Base-by-base conservation (phyloP, 2,888 invertebrate genomes). In the Auanema freiburgensis region DNA sequence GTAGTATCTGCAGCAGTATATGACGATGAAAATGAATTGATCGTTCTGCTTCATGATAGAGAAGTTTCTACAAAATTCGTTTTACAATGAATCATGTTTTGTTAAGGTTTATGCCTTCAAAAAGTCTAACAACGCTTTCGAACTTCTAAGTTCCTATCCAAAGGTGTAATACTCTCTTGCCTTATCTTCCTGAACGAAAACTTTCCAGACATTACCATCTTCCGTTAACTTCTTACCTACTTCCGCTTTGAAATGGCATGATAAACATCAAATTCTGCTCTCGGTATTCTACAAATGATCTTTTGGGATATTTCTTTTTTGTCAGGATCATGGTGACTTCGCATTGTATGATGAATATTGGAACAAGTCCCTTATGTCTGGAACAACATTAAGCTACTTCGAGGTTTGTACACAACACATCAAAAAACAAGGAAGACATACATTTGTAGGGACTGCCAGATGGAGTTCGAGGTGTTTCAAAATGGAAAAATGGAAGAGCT, bases 321-420 rank as follows among this genome's bases (percentile, higher is more conserved):
- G 11, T 57, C 24, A 72, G 72, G 70, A 67, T 42, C 67, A 69
- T 46, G 72, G 72, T 50, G 62, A 65, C 55, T 72, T 72, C 25
- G 72, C 72, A 1, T 51, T 72, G 1, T 72, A 72, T 24, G 72
- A 72, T 46, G 69, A 72, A 53, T 72, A 72, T 41, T 72, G 72
- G 72, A 72, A 72, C 66, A 72, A 72, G 25, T 72, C 72, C 0
- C 41, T 72, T 52, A 63, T 70, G 59, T 55, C 64, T 8, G 72
- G 72, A 25, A 52, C 69, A 43, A 66, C 69, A 4, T 46, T 54
- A 2, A 51, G 53, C 40, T 72, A 72, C 23, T 70, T 67, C 54
- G 66, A 70, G 63, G 69, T 66, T n/a, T 33, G 16, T 21, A 59
- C 4, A 11, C 4, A 8, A 16, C 4, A 52, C n/a, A 52, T 21